phyloP scores from a whole-genome alignment of 2,888 invertebrate genomes.

The Drosophila histrio region DNA sequence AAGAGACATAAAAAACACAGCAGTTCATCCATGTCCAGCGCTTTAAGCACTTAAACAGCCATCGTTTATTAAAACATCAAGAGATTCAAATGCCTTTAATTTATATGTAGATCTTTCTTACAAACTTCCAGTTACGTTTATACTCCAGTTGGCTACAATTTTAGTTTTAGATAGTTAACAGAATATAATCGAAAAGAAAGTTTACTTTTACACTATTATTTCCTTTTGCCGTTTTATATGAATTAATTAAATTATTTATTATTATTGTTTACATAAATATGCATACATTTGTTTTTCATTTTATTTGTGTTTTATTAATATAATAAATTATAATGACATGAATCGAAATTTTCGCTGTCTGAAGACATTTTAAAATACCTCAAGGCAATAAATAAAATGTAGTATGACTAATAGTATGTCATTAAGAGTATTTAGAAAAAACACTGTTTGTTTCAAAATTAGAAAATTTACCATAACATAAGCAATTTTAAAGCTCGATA shows the following conservation, averaged over 20 bases:
- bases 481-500: too few species aligned
- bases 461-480: too few species aligned
- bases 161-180: not conserved
- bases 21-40: not conserved
- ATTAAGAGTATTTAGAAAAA: not conserved
- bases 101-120: not conserved
- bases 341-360: not conserved
- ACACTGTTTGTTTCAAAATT: too few species aligned
- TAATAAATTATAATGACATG: not conserved
- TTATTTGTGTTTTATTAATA: not conserved
- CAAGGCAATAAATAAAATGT: not conserved
- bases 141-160: not conserved
- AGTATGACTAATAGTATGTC: not conserved
- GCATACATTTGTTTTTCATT: not conserved
- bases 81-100: not conserved
- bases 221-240: not conserved
- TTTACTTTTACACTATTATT: not conserved
- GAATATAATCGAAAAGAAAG: not conserved
- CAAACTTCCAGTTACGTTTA: not conserved
- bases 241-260: not conserved
- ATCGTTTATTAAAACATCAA: conserved; percentile 4
- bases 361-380: not conserved
- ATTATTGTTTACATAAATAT: not conserved
- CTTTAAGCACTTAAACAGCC: conserved; percentile 1
- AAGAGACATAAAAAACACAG: not conserved